Evolutionary conservation across 2,888 invertebrate species (phyloP).

Genomic region (Strigamia crassipes): DNA sequence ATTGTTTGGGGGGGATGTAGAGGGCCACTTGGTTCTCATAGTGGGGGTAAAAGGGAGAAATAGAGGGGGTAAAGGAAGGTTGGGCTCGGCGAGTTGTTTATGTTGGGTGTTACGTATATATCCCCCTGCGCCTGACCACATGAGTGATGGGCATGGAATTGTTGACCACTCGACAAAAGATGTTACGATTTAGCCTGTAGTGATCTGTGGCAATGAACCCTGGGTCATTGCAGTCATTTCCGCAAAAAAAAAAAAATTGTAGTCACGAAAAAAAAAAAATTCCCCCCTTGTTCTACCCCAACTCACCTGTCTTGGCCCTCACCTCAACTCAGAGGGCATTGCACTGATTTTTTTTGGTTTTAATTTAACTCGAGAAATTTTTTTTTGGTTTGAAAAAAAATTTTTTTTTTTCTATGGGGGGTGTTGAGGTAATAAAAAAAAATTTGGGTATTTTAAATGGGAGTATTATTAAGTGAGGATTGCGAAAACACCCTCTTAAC

Average conservation of each 20-base stretch:
- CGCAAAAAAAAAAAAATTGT: neutral
- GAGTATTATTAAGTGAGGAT: neutral
- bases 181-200: neutral
- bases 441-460: neutral
- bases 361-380: no score
- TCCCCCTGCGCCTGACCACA: slow-evolving; percentile 2
- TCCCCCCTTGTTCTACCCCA: neutral
- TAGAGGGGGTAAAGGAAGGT: neutral
- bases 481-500: neutral
- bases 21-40: neutral
- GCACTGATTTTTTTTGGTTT: neutral
- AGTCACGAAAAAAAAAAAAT: neutral
- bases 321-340: neutral
- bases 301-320: slow-evolving; percentile 1
- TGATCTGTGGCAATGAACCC: slow-evolving; percentile 5
- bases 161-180: slow-evolving; percentile 11
- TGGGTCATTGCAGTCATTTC: slow-evolving; percentile 16
- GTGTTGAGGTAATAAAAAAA: neutral
- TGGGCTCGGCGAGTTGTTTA: neutral
- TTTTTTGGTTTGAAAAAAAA: neutral
- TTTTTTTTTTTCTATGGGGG: neutral
- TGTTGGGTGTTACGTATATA: slow-evolving; percentile 10
- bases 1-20: neutral
- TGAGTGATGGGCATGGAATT: slow-evolving; percentile 21
- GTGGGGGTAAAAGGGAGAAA: neutral